Conservation (phyloP, 2,113 vertebrate genomes). For the Columbina picui region DNA sequence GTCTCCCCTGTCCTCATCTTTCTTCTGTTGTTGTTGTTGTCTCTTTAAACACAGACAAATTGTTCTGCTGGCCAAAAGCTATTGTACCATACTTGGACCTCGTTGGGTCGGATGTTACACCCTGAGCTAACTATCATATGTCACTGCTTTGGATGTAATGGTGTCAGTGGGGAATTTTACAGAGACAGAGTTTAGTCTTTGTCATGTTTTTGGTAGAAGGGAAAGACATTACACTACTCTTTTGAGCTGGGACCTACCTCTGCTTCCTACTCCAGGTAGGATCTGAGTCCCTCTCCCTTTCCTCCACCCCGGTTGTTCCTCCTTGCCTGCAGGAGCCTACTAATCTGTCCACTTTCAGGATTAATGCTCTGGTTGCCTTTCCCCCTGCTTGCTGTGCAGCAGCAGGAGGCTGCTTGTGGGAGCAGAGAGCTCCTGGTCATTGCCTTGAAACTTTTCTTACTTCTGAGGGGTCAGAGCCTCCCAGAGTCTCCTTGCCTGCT, state of each 20-base stretch:
- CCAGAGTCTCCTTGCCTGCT: accelerated
- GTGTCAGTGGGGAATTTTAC: neutral
- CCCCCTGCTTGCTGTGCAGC: accelerated
- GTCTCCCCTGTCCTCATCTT: neutral
- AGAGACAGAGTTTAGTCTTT: neutral
- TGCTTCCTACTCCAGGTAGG: neutral
- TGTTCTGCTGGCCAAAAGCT: neutral
- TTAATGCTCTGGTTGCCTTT: neutral
- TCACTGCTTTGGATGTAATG: neutral
- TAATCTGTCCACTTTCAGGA: neutral
- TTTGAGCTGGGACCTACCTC: neutral
- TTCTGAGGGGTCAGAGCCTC: neutral
- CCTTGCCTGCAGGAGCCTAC: neutral
- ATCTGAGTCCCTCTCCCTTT: neutral
- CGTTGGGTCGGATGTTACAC: neutral
- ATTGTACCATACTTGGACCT: neutral
- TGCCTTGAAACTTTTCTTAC: neutral
- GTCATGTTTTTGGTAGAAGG: neutral
- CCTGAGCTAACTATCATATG: accelerated
- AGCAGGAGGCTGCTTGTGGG: neutral
- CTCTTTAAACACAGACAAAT: neutral
- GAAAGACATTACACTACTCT: neutral
- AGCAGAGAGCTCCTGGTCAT: accelerated
- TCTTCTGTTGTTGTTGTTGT: neutral
- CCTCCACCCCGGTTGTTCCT: accelerated